Evolutionary conservation across 2,888 invertebrate species (phyloP), one percentile per base, ranked within the genome.

Genomic region (Tortrix viridana): DNA sequence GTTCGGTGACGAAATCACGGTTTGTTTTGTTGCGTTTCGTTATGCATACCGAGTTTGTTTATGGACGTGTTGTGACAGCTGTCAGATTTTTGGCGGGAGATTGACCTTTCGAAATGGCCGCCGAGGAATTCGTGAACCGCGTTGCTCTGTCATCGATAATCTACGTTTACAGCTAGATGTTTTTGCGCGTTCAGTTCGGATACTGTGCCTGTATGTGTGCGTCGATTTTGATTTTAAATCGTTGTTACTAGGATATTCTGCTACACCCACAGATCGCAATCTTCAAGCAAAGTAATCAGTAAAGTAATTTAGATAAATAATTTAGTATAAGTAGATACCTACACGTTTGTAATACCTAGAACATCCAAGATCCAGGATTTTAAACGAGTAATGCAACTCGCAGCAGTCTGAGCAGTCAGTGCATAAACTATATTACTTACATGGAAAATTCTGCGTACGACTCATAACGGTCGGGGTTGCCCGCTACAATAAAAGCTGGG

Each of bases 401-500:
- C 12, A n/a, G n/a, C 18, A 44, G 4, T 44, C 53, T 22, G 1
- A 41, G 37, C 22, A 20, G 41, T 41, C 41, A 41, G 41, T 22
- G n/a, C n/a, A 18, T 50, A 50, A 41, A 19, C 7, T 52, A 20
- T 16, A 22, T 18, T n/a, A 50, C 18, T 18, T n/a, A 50, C 18
- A 49, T 41, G 41, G 52, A 41, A 5, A n/a, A 20, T 50, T 50
- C 41, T 59, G 66, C 68, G 66, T 66, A 66, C 66, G 65, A 68
- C 69, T 62, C 65, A 67, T 70, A 70, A 71, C 67, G 68, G 69
- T 70, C 62, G 66, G 74, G 77, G 73, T 69, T 65, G 65, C 67
- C 62, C 75, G 74, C 78, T 73, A 81, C 78, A 82, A 78, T 85
- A 85, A 85, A 82, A 72, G 69, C 75, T 71, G 67, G 73, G 75